Evolutionary conservation across 2,113 vertebrate genomes (phyloP).

Genomic region (Leucopternis melanops): DNA sequence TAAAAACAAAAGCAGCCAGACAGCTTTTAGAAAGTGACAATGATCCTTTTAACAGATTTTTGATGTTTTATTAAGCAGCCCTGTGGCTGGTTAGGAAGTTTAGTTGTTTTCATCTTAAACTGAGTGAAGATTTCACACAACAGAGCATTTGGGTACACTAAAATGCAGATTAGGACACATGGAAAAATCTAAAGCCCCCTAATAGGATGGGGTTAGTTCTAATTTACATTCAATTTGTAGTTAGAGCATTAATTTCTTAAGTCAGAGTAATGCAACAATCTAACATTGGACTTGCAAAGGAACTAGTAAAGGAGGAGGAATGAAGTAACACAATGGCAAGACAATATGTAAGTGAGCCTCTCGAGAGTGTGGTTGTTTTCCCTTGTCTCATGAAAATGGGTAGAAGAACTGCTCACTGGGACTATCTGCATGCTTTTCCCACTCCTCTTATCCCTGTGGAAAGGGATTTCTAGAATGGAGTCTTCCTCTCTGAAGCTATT

Average conservation of each 20-base stretch:
- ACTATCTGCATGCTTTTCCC: background rate
- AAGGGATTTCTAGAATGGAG: background rate
- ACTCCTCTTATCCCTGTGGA: background rate
- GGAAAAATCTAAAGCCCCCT: background rate
- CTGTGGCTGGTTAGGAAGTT: background rate
- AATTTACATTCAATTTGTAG: background rate
- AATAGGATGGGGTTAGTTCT: background rate
- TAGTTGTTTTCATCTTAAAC: background rate
- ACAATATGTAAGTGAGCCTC: background rate
- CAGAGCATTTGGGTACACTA: background rate
- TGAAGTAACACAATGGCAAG: background rate
- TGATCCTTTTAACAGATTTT: background rate
- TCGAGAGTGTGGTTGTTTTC: background rate
- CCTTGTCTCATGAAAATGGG: background rate
- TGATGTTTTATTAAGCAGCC: constrained; percentile 18
- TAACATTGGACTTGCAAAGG: background rate
- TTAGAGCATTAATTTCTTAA: background rate
- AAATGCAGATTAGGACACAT: background rate
- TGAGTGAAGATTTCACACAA: background rate
- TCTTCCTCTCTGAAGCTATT: background rate
- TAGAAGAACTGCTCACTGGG: background rate
- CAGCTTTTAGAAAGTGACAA: background rate
- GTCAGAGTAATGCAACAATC: background rate
- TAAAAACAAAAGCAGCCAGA: background rate
- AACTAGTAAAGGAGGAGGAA: background rate